Conservation (phyloP, 2,888 invertebrate species). For the Cheilosia vulpina region DNA sequence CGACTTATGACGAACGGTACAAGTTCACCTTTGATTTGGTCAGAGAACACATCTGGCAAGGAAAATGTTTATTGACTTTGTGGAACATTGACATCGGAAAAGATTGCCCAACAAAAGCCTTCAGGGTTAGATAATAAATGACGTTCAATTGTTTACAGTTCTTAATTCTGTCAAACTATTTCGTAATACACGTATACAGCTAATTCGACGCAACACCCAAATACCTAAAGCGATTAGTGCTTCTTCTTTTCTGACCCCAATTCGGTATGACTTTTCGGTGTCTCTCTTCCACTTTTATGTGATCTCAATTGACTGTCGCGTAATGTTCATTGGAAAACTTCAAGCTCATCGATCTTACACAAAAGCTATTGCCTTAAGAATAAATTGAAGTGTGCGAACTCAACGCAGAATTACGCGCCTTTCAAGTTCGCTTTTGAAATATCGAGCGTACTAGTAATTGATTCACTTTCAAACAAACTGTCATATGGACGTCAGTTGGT, state of each 20-base stretch:
- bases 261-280: not conserved
- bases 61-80: not conserved
- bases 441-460: no score
- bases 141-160: not conserved
- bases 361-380: not conserved
- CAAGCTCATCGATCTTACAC: slow-evolving; percentile 6
- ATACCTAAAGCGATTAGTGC: not conserved
- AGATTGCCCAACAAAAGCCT: not conserved
- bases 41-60: not conserved
- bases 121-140: not conserved
- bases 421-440: not conserved
- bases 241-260: not conserved
- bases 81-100: not conserved
- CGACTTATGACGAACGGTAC: not conserved
- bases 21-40: slow-evolving; percentile 24
- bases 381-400: not conserved
- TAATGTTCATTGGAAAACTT: not conserved
- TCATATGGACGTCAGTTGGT: no score
- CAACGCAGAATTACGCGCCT: not conserved
- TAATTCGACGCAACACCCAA: not conserved
- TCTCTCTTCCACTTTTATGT: not conserved
- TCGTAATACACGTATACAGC: not conserved
- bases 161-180: not conserved
- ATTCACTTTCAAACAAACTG: no score
- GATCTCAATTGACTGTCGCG: not conserved